A percentile compares a stretch with the other conserved stretches of the same genome.
Evolutionary conservation across 2,888 invertebrate species (phyloP).

Genomic region (Maniola hyperantus): DNA sequence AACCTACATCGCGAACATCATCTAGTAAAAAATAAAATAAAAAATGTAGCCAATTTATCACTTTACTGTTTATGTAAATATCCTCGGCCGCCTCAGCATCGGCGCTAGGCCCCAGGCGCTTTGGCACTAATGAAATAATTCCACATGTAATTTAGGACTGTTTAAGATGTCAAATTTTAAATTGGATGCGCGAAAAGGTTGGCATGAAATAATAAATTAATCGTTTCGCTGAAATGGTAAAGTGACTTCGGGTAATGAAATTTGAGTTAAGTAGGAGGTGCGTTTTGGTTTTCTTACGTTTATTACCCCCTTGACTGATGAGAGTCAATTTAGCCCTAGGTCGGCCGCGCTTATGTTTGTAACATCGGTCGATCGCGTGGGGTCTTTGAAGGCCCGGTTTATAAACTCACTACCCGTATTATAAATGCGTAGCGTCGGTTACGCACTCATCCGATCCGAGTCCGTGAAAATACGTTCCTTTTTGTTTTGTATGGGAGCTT

Average conservation of each 20-base stretch:
- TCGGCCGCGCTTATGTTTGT: too few relatives aligned
- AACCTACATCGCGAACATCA: too few relatives aligned
- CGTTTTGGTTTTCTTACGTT: slow-evolving; percentile 41
- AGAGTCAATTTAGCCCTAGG: slow-evolving; percentile 33
- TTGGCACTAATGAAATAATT: slow-evolving; percentile 79
- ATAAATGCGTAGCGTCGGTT: too few relatives aligned
- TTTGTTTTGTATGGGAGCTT: too few relatives aligned
- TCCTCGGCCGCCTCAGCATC: slow-evolving; percentile 36
- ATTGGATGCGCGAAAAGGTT: slow-evolving; percentile 80
- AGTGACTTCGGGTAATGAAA: slow-evolving; percentile 66
- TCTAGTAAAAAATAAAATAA: too few relatives aligned
- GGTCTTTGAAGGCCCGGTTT: too few relatives aligned
- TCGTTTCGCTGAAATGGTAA: slow-evolving; percentile 71
- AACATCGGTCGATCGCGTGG: too few relatives aligned
- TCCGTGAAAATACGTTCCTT: too few relatives aligned
- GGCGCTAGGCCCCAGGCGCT: slow-evolving; percentile 57
- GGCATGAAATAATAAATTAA: slow-evolving; percentile 78
- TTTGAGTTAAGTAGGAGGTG: slow-evolving; percentile 51
- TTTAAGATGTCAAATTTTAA: slow-evolving; percentile 83
- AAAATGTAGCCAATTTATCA: too few relatives aligned
- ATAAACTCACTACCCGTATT: too few relatives aligned
- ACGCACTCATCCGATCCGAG: too few relatives aligned
- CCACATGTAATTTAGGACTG: slow-evolving; percentile 79
- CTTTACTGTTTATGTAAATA: background rate
- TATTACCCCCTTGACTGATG: slow-evolving; percentile 45